A percentile compares a stretch with the other conserved stretches of the same genome.
phyloP scores from a whole-genome alignment of 2,113 vertebrate species.

The Chaetodon trifascialis region DNA sequence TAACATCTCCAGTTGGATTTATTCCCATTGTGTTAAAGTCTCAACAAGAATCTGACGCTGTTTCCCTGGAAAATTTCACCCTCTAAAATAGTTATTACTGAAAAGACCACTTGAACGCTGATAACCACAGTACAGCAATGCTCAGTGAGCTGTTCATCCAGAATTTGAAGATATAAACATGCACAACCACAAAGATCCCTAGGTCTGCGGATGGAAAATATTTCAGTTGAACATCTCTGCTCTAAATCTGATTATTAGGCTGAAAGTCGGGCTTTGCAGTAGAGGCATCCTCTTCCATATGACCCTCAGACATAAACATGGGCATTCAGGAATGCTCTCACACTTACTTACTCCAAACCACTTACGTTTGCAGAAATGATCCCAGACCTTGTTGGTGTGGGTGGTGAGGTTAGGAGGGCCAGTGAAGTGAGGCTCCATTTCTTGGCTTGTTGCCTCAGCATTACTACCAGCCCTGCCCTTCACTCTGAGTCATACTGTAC shows the following conservation, averaged over 20 bases:
- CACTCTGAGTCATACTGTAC: conserved; percentile 37
- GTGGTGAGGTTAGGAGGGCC: conserved; percentile 34
- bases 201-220: conserved; percentile 39
- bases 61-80: not conserved
- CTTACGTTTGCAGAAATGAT: conserved; percentile 53
- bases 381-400: conserved; percentile 36
- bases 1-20: not conserved
- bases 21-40: not conserved
- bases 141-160: not conserved
- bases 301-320: conserved; percentile 47
- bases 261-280: conserved; percentile 31
- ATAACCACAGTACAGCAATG: not conserved
- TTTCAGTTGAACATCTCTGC: conserved; percentile 35
- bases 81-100: not conserved
- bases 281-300: conserved; percentile 24
- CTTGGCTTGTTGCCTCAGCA: conserved; percentile 33
- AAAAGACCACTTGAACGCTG: not conserved
- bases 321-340: conserved; percentile 55
- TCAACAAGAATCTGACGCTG: not conserved
- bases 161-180: conserved; percentile 17
- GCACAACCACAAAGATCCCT: conserved; percentile 11
- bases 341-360: conserved; percentile 48
- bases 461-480: conserved; percentile 24
- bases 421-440: conserved; percentile 1
- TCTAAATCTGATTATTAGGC: conserved; percentile 35